Evolutionary conservation across 2,113 vertebrate genomes (phyloP).

Genomic region (Morone chrysops): DNA sequence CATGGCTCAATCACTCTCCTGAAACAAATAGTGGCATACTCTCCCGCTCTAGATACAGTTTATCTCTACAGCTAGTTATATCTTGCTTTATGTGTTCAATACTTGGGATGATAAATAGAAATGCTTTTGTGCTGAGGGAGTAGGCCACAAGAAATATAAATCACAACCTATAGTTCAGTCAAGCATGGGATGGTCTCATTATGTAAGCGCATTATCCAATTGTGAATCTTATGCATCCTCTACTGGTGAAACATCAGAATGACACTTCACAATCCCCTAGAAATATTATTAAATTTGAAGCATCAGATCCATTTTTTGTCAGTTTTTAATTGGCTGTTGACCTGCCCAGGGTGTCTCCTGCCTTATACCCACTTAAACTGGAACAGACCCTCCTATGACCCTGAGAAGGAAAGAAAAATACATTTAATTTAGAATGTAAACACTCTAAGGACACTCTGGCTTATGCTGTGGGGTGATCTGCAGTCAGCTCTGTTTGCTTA

Average conservation of each 20-base stretch:
- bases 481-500: slow-evolving; percentile 25
- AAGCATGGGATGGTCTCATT: background rate
- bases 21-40: slow-evolving; percentile 2
- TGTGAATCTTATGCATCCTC: slow-evolving; percentile 50
- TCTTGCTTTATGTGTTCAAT: slow-evolving; percentile 19
- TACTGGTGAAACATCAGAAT: slow-evolving; percentile 60
- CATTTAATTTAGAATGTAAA: slow-evolving; percentile 13
- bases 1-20: slow-evolving; percentile 3
- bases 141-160: too few species aligned
- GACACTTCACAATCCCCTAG: background rate
- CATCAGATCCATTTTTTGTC: too few species aligned
- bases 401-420: slow-evolving; percentile 9
- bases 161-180: too few species aligned
- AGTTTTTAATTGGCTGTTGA: background rate
- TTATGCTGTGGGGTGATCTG: background rate
- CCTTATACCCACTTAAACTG: background rate
- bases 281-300: background rate
- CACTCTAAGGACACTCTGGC: background rate
- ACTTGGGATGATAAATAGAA: slow-evolving; percentile 13
- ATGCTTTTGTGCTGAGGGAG: background rate
- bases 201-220: background rate
- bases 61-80: background rate
- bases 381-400: background rate
- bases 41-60: background rate
- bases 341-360: background rate